Conservation (phyloP, 2,888 invertebrate species). For the Sinhomidia bicolor region DNA sequence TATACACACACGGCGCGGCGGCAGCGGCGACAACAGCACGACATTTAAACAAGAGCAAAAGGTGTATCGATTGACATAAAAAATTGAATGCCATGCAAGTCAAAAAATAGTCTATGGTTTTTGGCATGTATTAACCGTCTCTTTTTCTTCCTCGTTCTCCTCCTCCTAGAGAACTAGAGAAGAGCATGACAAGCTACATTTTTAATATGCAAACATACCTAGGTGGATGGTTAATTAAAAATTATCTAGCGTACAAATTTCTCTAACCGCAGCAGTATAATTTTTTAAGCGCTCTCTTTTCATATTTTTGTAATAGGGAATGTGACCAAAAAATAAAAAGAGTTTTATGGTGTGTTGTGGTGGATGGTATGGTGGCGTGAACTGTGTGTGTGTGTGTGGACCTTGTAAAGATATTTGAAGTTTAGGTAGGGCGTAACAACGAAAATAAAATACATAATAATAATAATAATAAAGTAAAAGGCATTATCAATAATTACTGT, state of each 20-base stretch:
- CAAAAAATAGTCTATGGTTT: neutral
- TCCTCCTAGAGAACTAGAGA: too few species aligned
- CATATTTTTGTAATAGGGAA: neutral
- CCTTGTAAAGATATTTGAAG: conserved; percentile 14
- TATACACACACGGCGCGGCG: neutral
- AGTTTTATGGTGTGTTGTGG: neutral
- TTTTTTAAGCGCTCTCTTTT: too few species aligned
- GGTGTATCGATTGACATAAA: conserved; percentile 27
- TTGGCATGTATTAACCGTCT: too few species aligned
- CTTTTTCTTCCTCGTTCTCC: too few species aligned
- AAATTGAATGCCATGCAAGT: neutral
- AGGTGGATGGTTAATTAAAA: too few species aligned
- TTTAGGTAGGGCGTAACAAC: neutral
- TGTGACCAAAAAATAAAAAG: neutral
- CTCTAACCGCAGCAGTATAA: neutral
- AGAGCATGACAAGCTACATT: too few species aligned
- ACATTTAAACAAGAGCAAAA: neutral
- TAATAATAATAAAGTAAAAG: conserved; percentile 32
- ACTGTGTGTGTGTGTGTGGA: neutral
- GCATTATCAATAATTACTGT: conserved; percentile 5
- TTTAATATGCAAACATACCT: too few species aligned
- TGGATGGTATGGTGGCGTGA: too few species aligned
- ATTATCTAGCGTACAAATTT: too few species aligned
- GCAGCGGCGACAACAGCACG: neutral
- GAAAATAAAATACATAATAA: neutral